Evolutionary conservation across 2,113 vertebrate genomes (phyloP).

Genomic region (Forbesichthys agassizii): DNA sequence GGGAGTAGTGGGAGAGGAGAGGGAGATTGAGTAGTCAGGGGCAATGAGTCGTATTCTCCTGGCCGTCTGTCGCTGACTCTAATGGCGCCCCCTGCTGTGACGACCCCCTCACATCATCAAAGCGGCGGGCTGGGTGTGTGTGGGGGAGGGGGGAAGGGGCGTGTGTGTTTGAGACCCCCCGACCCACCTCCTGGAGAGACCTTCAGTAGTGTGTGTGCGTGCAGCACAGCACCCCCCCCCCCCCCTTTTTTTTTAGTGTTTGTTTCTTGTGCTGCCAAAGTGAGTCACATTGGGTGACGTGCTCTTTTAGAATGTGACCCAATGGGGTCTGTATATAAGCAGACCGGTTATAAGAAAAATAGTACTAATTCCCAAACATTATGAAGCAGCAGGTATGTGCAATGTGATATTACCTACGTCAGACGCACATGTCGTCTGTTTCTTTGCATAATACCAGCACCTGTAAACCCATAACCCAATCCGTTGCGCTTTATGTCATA

Average conservation of each 20-base stretch:
- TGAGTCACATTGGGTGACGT: slow-evolving; percentile 47
- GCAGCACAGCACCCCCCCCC: too few relatives aligned
- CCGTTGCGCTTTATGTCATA: too few relatives aligned
- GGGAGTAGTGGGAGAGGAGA: slow-evolving; percentile 15
- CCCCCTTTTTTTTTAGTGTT: not conserved
- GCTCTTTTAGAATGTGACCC: not conserved
- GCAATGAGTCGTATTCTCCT: slow-evolving; percentile 61
- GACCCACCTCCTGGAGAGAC: too few relatives aligned
- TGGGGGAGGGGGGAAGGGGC: not conserved
- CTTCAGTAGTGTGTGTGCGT: not conserved
- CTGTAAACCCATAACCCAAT: too few relatives aligned
- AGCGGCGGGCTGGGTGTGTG: slow-evolving; percentile 34
- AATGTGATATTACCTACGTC: too few relatives aligned
- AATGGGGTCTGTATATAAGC: too few relatives aligned
- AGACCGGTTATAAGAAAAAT: too few relatives aligned
- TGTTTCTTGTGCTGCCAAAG: slow-evolving; percentile 49
- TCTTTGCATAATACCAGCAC: too few relatives aligned
- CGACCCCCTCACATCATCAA: slow-evolving; percentile 66
- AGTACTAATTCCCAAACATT: too few relatives aligned
- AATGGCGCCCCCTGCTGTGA: slow-evolving; percentile 68
- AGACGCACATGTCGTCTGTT: too few relatives aligned
- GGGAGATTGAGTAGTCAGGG: slow-evolving; percentile 65
- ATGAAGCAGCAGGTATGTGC: too few relatives aligned
- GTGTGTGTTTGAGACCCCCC: not conserved
- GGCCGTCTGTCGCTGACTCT: slow-evolving; percentile 59